Conservation (phyloP, 2,113 vertebrate species). For the Sinocyclocheilus anshuiensis region DNA sequence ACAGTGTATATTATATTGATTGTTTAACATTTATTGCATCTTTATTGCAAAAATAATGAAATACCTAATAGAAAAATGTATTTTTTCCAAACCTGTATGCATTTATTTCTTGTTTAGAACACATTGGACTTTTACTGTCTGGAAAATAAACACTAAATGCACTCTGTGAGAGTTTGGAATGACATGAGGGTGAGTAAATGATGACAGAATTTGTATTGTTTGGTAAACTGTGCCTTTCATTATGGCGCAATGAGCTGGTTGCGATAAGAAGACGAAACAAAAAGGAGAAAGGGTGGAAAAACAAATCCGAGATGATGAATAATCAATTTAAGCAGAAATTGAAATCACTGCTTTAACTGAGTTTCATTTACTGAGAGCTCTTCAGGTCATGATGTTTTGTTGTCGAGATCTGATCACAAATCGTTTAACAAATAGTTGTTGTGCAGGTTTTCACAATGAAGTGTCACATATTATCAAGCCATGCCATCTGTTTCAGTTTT, state of each 20-base stretch:
- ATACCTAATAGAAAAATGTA: neutral
- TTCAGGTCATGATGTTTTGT: neutral
- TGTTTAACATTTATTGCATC: neutral
- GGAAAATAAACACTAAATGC: neutral
- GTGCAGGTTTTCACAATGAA: neutral
- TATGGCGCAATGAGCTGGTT: neutral
- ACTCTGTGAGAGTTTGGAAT: neutral
- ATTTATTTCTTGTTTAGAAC: neutral
- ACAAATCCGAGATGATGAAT: neutral
- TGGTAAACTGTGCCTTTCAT: neutral
- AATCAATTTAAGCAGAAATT: neutral
- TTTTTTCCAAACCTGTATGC: neutral
- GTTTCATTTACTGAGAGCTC: neutral
- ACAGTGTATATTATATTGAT: neutral
- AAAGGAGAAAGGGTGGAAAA: neutral
- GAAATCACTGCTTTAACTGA: neutral
- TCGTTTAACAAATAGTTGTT: neutral
- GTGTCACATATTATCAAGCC: neutral
- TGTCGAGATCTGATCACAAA: neutral
- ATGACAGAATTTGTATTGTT: neutral
- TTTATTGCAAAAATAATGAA: neutral
- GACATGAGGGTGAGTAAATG: neutral
- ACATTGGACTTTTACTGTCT: neutral
- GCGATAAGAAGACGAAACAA: neutral
- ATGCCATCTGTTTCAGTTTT: neutral